Percentiles rank a stretch among this genome's conserved stretches.
Conservation (phyloP, 2,797 vertebrate species). For the Enoplosus armatus region DNA sequence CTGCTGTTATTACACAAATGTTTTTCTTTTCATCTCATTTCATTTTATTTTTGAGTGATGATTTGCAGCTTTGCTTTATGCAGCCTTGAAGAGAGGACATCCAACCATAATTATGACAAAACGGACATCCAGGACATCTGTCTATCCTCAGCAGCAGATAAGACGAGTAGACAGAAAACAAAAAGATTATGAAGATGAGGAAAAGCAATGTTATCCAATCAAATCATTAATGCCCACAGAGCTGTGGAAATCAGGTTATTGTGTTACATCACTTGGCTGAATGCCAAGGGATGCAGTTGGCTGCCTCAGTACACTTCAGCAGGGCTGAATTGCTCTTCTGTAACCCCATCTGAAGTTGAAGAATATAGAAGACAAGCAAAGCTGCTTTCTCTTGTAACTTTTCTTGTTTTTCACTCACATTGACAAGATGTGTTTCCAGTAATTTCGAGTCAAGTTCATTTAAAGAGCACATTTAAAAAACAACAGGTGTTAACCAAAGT, state of each 20-base stretch:
- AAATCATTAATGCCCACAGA: conserved; percentile 43
- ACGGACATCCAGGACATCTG: neutral
- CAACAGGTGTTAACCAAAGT: neutral
- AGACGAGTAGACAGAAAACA: conserved; percentile 24
- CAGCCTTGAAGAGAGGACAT: neutral
- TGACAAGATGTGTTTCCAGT: neutral
- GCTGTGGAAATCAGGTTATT: conserved; percentile 50
- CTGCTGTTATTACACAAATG: neutral
- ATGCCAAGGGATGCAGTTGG: conserved; percentile 37
- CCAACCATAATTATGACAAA: neutral
- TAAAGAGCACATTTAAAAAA: neutral
- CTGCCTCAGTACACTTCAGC: neutral
- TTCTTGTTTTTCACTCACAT: neutral
- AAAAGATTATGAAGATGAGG: conserved; percentile 46
- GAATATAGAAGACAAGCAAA: conserved; percentile 8
- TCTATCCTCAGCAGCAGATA: conserved; percentile 2
- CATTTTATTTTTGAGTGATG: neutral
- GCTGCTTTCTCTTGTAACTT: neutral
- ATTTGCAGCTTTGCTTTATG: neutral
- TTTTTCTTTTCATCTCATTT: neutral
- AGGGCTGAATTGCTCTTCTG: neutral
- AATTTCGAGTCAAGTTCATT: neutral
- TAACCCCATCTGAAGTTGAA: neutral
- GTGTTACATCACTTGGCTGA: conserved; percentile 53
- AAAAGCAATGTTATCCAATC: conserved; percentile 45